A percentile compares a stretch with the other conserved stretches of the same genome.
These are phyloP conservation scores for Drosophila merina DNA, from an alignment of 2,888 invertebrate genomes.

Conservation along the genomic window DNA sequence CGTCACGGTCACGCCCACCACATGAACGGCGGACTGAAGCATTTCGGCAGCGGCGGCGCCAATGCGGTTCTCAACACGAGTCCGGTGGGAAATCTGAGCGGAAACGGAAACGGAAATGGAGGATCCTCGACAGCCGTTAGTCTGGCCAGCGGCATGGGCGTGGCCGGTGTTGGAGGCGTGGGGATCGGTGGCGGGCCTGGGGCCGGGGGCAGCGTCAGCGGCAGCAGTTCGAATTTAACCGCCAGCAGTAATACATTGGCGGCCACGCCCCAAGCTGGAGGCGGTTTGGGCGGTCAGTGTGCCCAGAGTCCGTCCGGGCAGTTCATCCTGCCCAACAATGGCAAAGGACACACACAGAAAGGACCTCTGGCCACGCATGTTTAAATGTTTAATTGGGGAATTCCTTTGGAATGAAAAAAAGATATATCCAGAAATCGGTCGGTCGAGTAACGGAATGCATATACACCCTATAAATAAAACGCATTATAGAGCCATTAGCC, in stretches of 20 bases:
- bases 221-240: slow-evolving; percentile 86
- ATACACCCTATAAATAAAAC: slow-evolving; percentile 10
- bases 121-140: slow-evolving; percentile 16
- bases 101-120: slow-evolving; percentile 25
- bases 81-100: slow-evolving; percentile 24
- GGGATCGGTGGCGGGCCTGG: neutral
- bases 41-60: slow-evolving; percentile 52
- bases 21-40: slow-evolving; percentile 75
- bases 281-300: slow-evolving; percentile 86
- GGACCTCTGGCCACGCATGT: slow-evolving; percentile 87
- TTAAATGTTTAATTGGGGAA: slow-evolving; percentile 79
- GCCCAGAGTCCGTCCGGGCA: slow-evolving; percentile 85
- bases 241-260: slow-evolving; percentile 82
- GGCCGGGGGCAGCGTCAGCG: slow-evolving; percentile 83
- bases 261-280: slow-evolving; percentile 84
- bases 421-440: neutral
- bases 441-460: slow-evolving; percentile 2
- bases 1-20: slow-evolving; percentile 61
- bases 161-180: neutral
- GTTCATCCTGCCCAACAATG: slow-evolving; percentile 84
- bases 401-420: neutral
- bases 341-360: slow-evolving; percentile 82
- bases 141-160: slow-evolving; percentile 15
- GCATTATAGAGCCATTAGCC: slow-evolving; percentile 33
- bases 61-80: slow-evolving; percentile 31